Conservation (phyloP, 2,113 vertebrate species). For the Rafetus swinhoei region DNA sequence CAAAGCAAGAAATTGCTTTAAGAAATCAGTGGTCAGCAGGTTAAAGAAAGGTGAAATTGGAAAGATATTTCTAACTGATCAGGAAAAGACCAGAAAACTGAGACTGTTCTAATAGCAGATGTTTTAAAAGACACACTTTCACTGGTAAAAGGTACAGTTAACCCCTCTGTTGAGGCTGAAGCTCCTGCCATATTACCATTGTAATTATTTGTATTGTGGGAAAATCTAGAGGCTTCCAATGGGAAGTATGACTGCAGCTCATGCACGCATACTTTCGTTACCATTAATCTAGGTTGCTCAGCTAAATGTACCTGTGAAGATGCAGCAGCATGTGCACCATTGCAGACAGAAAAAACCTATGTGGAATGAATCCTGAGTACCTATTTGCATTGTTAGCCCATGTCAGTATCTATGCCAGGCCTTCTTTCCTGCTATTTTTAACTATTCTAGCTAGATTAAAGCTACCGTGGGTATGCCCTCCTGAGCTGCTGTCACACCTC, state of each 20-base stretch:
- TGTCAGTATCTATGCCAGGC: neutral
- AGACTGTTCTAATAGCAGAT: constrained; percentile 40
- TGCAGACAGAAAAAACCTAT: neutral
- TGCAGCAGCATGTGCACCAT: neutral
- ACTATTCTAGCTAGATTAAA: neutral
- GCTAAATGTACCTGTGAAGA: neutral
- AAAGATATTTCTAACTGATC: constrained; percentile 49
- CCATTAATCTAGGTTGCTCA: neutral
- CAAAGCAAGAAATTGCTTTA: neutral
- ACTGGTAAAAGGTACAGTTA: neutral
- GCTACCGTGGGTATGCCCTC: no score
- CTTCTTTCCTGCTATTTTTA: neutral
- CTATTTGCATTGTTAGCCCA: neutral
- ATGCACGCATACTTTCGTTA: neutral
- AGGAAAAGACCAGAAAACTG: constrained; percentile 53
- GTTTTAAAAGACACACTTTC: neutral
- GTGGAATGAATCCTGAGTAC: neutral
- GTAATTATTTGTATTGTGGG: neutral
- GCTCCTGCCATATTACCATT: constrained; percentile 20
- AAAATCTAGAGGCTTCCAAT: constrained; percentile 15
- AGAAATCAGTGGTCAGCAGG: neutral
- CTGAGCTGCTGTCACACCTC: neutral
- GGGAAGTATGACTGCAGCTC: neutral
- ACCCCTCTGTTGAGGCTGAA: constrained; percentile 22
- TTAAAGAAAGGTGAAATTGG: constrained; percentile 23